Evolutionary conservation across 2,888 invertebrate species (phyloP).

Genomic region (Rhabditophanes sp.): DNA sequence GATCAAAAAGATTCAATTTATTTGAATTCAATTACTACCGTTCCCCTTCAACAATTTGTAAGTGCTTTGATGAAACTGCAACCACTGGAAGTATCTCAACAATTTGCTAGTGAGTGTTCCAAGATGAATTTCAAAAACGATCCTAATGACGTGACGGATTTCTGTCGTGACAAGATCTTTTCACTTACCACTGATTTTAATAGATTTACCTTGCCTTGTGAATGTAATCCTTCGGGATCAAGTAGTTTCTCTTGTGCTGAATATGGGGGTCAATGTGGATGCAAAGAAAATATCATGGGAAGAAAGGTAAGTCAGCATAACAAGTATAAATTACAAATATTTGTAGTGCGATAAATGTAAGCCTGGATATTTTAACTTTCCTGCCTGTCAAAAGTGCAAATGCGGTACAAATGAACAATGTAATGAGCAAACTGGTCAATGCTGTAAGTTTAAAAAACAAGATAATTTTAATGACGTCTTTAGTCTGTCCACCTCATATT

Average conservation of each 20-base stretch:
- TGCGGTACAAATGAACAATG: conserved; percentile 70
- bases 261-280: conserved; percentile 89
- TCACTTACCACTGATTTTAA: conserved; percentile 87
- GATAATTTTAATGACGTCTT: too few species aligned
- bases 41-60: conserved; percentile 31
- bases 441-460: too few species aligned
- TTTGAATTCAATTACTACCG: conserved; percentile 37
- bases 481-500: conserved; percentile 77
- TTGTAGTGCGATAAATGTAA: conserved; percentile 63
- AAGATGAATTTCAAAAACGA: conserved; percentile 65
- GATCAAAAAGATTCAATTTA: conserved; percentile 34
- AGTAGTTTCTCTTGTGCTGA: conserved; percentile 63
- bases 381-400: conserved; percentile 59
- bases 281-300: conserved; percentile 79
- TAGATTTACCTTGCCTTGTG: conserved; percentile 71
- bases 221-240: conserved; percentile 58
- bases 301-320: too few species aligned
- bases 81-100: conserved; percentile 49
- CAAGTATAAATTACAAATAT: too few species aligned
- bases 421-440: conserved; percentile 69
- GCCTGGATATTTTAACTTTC: conserved; percentile 85
- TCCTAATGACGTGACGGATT: conserved; percentile 45
- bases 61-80: conserved; percentile 25
- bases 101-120: conserved; percentile 74
- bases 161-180: conserved; percentile 76